A percentile compares a stretch with the other conserved stretches of the same genome.
Conservation (phyloP, 2,888 invertebrate genomes). For the Tortrix viridana region DNA sequence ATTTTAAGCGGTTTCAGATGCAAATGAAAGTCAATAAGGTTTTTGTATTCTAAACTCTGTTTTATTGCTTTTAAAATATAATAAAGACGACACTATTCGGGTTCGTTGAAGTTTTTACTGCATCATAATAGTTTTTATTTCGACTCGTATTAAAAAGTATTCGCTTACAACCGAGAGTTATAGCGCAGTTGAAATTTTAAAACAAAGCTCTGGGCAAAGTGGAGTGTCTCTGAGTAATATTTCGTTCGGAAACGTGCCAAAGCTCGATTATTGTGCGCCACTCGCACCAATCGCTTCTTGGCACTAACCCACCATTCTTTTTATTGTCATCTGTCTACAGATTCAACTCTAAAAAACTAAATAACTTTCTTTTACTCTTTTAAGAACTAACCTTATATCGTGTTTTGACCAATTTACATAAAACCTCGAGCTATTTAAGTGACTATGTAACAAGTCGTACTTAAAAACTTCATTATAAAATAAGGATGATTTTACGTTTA, state of each 20-base stretch:
- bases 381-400: slow-evolving; percentile 21
- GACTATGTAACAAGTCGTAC: not conserved
- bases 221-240: slow-evolving; percentile 36
- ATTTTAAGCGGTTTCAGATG: not conserved
- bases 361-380: slow-evolving; percentile 40
- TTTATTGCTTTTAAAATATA: slow-evolving; percentile 5
- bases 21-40: not conserved
- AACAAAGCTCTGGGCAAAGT: slow-evolving; percentile 30
- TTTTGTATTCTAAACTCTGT: slow-evolving; percentile 9
- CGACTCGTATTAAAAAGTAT: slow-evolving; percentile 19
- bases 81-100: slow-evolving; percentile 1
- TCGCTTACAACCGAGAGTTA: slow-evolving; percentile 19
- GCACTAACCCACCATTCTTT: slow-evolving; percentile 45
- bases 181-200: slow-evolving; percentile 28
- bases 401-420: not conserved
- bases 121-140: slow-evolving; percentile 16
- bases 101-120: slow-evolving; percentile 13
- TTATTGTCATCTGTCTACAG: slow-evolving; percentile 45
- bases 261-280: slow-evolving; percentile 52
- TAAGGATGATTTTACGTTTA: not conserved
- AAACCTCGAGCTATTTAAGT: slow-evolving; percentile 7
- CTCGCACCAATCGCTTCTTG: slow-evolving; percentile 52
- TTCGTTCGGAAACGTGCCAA: slow-evolving; percentile 49
- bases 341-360: slow-evolving; percentile 43
- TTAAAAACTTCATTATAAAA: slow-evolving; percentile 1